Base-by-base conservation (phyloP, 1,140 invertebrate genomes). In the Drosophila carrolli region DNA sequence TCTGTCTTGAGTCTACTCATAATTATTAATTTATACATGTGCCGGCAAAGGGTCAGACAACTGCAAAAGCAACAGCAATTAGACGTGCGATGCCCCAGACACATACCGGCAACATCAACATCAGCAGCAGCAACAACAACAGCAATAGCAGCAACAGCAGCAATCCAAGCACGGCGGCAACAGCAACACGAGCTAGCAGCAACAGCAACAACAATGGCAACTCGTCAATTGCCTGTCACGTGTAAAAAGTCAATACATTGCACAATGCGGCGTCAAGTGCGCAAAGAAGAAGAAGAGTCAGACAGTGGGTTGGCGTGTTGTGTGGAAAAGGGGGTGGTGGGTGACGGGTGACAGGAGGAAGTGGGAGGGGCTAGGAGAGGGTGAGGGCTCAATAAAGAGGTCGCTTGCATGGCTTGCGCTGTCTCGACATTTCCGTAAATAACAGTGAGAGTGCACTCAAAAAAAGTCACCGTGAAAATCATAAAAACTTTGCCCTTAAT, bases 231-330 rank as follows among this genome's bases (percentile, higher is more conserved):
- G 84, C 57, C 84, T 89, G 84, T 88, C 84, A 88, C 84, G 84
- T 88, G 84, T 89, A 88, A 82, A 88, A 83, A 88, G 83, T 88
- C 83, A 88, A 88, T 88, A 88, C 59, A 88, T 88, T 88, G 83
- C 84, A 89, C 77, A 89, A 89, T 85, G 83, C 65, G 84, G 80
- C 84, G 53, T 82, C 75, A 88, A 88, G 83, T 88, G 83, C 53
- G 68, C 67, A 51, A 16, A 53, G 65, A 68, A 67, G 59, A 51
- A 37, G 60, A 13, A 47, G 27, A 23, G 11, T 8, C 51, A 37
- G 46, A 51, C n/a, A 23, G 16, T 29, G 5, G 13, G 23, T 10
- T 29, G 57, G 13, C 32, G 16, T 4, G 13, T n/a, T 8, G 5
- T n/a, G 7, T 8, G 53, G 29, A 8, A 16, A 14, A 46, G 47